Conservation (phyloP, 2,888 invertebrate species). For the Tigriopus californicus region DNA sequence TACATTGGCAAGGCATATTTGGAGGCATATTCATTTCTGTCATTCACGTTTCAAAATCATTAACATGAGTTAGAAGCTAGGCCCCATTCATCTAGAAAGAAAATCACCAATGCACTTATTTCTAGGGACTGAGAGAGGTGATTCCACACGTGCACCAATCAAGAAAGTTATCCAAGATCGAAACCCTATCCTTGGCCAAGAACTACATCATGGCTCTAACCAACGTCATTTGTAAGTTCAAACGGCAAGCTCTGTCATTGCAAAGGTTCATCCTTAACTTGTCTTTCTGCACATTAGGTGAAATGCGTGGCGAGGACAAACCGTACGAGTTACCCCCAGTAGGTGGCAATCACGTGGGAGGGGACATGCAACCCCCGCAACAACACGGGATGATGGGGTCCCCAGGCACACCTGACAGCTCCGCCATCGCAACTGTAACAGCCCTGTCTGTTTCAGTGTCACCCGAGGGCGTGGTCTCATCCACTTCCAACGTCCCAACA, state of each 20-base stretch:
- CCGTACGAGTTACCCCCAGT: constrained; percentile 35
- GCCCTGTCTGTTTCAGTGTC: neutral
- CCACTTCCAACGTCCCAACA: too few species aligned
- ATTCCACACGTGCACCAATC: constrained; percentile 71
- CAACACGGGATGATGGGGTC: neutral
- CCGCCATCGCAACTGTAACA: neutral
- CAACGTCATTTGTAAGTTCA: constrained; percentile 49
- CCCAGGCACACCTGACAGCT: neutral
- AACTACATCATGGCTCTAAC: constrained; percentile 76
- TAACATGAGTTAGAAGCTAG: too few species aligned
- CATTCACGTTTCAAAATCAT: too few species aligned
- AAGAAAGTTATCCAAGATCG: constrained; percentile 64
- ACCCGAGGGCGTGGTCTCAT: neutral
- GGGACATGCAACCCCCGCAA: constrained; percentile 5
- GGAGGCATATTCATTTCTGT: too few species aligned
- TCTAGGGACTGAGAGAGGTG: constrained; percentile 57
- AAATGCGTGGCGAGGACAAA: constrained; percentile 50
- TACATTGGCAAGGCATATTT: too few species aligned
- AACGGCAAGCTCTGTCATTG: neutral
- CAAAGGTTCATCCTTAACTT: neutral
- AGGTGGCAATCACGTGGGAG: constrained; percentile 18
- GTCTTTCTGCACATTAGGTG: constrained; percentile 4
- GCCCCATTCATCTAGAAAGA: neutral
- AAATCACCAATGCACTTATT: constrained; percentile 10
- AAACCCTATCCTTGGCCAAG: constrained; percentile 67